These are phyloP conservation scores for Ctenoplectra terminalis DNA, from an alignment of 1,140 invertebrate genomes.

Conservation along the genomic window DNA sequence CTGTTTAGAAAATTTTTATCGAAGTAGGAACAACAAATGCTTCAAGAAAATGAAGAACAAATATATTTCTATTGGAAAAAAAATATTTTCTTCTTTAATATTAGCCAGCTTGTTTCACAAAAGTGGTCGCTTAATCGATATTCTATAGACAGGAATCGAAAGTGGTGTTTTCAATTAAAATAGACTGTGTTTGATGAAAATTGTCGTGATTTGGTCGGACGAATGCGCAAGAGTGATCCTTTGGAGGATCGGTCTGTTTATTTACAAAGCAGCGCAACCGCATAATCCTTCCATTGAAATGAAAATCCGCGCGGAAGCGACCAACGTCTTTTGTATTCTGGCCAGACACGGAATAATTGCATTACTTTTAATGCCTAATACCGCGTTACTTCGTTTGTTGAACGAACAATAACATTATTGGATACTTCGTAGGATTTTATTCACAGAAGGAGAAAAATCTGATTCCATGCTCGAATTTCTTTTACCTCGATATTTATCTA, in stretches of 20 bases:
- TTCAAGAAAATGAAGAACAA: not conserved
- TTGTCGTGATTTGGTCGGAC: slow-evolving; percentile 36
- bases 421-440: not conserved
- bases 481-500: no score
- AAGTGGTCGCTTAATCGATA: no score
- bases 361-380: not conserved
- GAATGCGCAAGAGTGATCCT: not conserved
- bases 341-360: not conserved
- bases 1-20: no score
- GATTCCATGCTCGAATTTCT: not conserved
- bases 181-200: not conserved
- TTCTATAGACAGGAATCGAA: no score
- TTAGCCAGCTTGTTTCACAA: no score
- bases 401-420: not conserved
- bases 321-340: not conserved
- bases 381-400: not conserved
- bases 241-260: slow-evolving; percentile 9
- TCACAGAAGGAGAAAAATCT: not conserved
- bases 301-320: slow-evolving; percentile 6
- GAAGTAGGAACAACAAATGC: not conserved
- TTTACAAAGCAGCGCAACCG: not conserved
- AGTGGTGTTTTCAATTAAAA: no score
- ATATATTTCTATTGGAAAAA: not conserved
- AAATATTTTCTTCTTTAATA: slow-evolving; percentile 18
- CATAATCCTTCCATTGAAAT: slow-evolving; percentile 28